These are phyloP conservation scores for Halichondria panicea DNA, from an alignment of 37 sponge, comb jelly and placozoan species.

Conservation along the genomic window DNA sequence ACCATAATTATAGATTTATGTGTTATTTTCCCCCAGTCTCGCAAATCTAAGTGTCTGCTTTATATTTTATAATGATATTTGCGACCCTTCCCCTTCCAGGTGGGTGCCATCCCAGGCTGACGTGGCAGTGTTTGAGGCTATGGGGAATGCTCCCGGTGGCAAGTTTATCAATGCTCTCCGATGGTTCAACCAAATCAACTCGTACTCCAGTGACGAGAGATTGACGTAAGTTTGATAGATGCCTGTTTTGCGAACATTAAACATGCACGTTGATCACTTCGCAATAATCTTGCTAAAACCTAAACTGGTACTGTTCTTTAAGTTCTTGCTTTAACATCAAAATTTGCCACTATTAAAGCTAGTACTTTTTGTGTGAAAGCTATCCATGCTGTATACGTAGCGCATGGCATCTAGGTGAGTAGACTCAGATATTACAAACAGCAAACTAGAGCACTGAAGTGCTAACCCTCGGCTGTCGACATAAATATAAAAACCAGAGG, in stretches of 20 bases:
- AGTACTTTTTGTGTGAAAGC: background rate
- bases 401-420: too few species aligned
- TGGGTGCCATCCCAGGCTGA: slow-evolving; percentile 83
- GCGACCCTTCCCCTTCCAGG: slow-evolving; percentile 10
- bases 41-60: too few species aligned
- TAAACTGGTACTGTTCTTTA: too few species aligned
- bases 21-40: too few species aligned
- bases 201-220: slow-evolving; percentile 53
- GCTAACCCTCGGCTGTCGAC: too few species aligned
- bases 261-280: background rate
- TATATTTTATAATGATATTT: too few species aligned
- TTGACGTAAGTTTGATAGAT: slow-evolving; percentile 41
- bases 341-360: slow-evolving; percentile 1
- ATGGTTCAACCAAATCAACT: slow-evolving; percentile 84
- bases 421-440: too few species aligned
- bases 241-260: background rate
- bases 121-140: slow-evolving; percentile 65
- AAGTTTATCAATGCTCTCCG: slow-evolving; percentile 68
- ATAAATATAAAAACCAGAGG: too few species aligned
- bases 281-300: background rate
- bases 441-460: too few species aligned
- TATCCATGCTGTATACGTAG: background rate
- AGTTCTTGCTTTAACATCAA: too few species aligned
- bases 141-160: slow-evolving; percentile 41
- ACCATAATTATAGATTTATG: too few species aligned